Evolutionary conservation across 1,140 invertebrate genomes (phyloP).

Genomic region (Helicoverpa zea): DNA sequence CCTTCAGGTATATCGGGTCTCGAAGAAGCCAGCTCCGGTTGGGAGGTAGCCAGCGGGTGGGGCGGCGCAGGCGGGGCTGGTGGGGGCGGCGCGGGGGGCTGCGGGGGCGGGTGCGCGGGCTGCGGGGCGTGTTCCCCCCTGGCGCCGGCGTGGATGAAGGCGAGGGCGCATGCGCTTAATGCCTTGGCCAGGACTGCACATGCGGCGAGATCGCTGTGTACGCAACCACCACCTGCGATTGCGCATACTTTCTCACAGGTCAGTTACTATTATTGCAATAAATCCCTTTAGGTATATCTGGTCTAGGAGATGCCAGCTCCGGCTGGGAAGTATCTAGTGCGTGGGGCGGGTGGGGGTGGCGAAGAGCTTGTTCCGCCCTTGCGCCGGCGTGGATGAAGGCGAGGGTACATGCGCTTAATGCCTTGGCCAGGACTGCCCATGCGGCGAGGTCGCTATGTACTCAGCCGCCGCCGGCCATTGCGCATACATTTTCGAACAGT

Average conservation of each 20-base stretch:
- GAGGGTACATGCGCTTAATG: slow-evolving; percentile 92
- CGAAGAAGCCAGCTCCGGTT: slow-evolving; percentile 64
- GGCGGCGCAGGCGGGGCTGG: slow-evolving; percentile 89
- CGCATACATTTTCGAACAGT: slow-evolving; percentile 91
- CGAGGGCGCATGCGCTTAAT: slow-evolving; percentile 93
- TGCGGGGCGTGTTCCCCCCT: slow-evolving; percentile 84
- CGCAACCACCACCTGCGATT: slow-evolving; percentile 97
- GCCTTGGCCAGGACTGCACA: slow-evolving; percentile 92
- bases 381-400: slow-evolving; percentile 92
- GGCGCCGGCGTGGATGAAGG: slow-evolving; percentile 91
- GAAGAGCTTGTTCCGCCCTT: slow-evolving; percentile 68
- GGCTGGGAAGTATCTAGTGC: slow-evolving; percentile 80
- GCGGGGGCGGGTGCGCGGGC: slow-evolving; percentile 74
- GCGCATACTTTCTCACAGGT: slow-evolving; percentile 91
- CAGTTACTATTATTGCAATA: slow-evolving; percentile 56
- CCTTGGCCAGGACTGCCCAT: slow-evolving; percentile 91
- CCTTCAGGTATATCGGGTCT: slow-evolving; percentile 65
- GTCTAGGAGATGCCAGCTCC: slow-evolving; percentile 66
- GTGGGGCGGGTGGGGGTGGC: slow-evolving; percentile 86
- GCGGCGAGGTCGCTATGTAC: slow-evolving; percentile 95
- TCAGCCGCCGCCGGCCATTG: slow-evolving; percentile 97
- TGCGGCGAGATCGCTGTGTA: slow-evolving; percentile 94
- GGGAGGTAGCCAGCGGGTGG: slow-evolving; percentile 84
- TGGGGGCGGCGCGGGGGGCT: slow-evolving; percentile 92
- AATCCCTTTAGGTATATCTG: slow-evolving; percentile 57